Evolutionary conservation across 2,888 invertebrate species (phyloP).

Genomic region (Hemaris fuciformis): DNA sequence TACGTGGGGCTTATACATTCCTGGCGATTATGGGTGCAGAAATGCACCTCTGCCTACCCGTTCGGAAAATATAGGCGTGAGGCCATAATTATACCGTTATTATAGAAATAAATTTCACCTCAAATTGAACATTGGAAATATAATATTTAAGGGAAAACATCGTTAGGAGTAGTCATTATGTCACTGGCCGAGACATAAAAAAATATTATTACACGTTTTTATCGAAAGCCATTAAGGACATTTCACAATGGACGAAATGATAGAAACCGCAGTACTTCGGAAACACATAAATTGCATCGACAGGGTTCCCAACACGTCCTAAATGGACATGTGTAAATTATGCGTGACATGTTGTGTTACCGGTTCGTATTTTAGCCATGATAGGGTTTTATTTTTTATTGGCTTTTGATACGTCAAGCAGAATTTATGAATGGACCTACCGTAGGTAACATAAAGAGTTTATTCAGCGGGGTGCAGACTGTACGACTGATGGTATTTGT

Average conservation of each 20-base stretch:
- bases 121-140: not conserved
- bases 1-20: too few relatives aligned
- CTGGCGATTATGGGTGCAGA: too few relatives aligned
- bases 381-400: not conserved
- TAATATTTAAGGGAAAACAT: not conserved
- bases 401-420: too few relatives aligned
- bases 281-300: slow-evolving; percentile 41
- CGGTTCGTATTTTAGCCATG: not conserved
- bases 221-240: slow-evolving; percentile 29
- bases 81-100: too few relatives aligned
- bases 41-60: too few relatives aligned
- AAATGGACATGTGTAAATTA: slow-evolving; percentile 38
- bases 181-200: slow-evolving; percentile 17
- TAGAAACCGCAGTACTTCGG: slow-evolving; percentile 38
- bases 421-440: too few relatives aligned
- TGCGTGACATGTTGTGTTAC: not conserved
- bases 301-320: slow-evolving; percentile 35
- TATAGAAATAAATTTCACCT: not conserved
- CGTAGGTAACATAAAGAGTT: too few relatives aligned
- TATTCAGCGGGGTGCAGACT: too few relatives aligned
- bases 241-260: slow-evolving; percentile 30
- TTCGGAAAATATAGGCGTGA: too few relatives aligned
- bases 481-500: too few relatives aligned
- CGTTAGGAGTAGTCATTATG: not conserved
- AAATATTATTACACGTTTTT: slow-evolving; percentile 20